A percentile compares a stretch with the other conserved stretches of the same genome.
These are phyloP conservation scores for Odontamblyopus lacepedii DNA, from an alignment of 2,797 vertebrate genomes.

Conservation along the genomic window DNA sequence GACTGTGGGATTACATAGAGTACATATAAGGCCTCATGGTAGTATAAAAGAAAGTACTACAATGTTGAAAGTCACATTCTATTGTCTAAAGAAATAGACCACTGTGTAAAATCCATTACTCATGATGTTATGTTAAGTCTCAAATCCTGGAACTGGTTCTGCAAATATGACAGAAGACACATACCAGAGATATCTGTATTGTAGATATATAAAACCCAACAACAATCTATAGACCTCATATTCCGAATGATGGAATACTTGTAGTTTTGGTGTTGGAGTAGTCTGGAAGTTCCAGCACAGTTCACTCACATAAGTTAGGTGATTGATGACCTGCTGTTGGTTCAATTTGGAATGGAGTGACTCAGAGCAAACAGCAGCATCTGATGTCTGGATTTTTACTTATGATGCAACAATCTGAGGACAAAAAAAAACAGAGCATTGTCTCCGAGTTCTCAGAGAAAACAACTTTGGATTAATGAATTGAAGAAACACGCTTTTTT, in stretches of 20 bases:
- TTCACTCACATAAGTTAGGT: not conserved
- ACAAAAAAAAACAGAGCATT: too few relatives aligned
- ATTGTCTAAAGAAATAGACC: too few relatives aligned
- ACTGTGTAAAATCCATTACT: not conserved
- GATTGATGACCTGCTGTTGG: slow-evolving; percentile 9
- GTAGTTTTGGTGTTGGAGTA: not conserved
- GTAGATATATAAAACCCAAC: not conserved
- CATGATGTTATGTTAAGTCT: not conserved
- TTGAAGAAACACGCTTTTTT: too few relatives aligned
- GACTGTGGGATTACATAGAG: too few relatives aligned
- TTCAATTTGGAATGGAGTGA: slow-evolving; percentile 13
- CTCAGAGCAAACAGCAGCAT: slow-evolving; percentile 16
- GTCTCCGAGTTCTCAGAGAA: too few relatives aligned
- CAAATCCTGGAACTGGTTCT: not conserved
- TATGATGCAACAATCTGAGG: too few relatives aligned
- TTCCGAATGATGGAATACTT: not conserved
- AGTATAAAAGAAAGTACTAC: too few relatives aligned
- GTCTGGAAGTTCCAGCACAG: not conserved
- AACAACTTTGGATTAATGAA: too few relatives aligned
- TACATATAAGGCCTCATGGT: too few relatives aligned
- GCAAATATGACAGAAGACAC: not conserved
- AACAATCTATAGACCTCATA: not conserved
- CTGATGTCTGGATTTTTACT: not conserved
- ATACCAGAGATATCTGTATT: not conserved
- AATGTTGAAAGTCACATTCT: too few relatives aligned